These are phyloP conservation scores for Lordiphosa andalusiaca DNA, from an alignment of 2,888 invertebrate species.

Conservation along the genomic window DNA sequence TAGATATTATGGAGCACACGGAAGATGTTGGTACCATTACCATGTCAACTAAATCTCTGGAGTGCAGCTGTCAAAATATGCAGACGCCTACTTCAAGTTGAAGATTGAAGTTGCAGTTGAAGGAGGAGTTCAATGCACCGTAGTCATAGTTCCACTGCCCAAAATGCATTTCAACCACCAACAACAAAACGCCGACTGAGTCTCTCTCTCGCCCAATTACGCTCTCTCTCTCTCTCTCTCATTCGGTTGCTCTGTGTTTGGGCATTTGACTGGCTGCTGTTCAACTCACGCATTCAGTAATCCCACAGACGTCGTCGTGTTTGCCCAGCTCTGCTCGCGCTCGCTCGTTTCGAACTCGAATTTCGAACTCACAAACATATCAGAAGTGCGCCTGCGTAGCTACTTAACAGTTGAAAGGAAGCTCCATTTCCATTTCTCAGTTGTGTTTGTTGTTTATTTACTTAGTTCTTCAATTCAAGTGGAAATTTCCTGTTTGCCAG, in stretches of 20 bases:
- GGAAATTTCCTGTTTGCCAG: slow-evolving; percentile 58
- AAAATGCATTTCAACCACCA: slow-evolving; percentile 23
- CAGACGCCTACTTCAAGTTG: slow-evolving; percentile 45
- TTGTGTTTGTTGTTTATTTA: slow-evolving; percentile 34
- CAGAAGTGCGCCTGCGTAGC: slow-evolving; percentile 43
- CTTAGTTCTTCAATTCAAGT: slow-evolving; percentile 45
- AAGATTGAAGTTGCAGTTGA: background rate
- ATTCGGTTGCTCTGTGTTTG: background rate
- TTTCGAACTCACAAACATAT: slow-evolving; percentile 8
- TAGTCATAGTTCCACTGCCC: slow-evolving; percentile 5
- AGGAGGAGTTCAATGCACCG: slow-evolving; percentile 52
- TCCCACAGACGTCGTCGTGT: slow-evolving; percentile 30
- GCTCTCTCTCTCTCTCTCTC: background rate
- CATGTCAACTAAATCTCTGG: slow-evolving; percentile 32
- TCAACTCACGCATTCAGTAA: slow-evolving; percentile 20
- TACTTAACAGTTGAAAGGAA: slow-evolving; percentile 10
- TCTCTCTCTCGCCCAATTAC: background rate
- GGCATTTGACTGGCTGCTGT: slow-evolving; percentile 12
- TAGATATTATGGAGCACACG: slow-evolving; percentile 32
- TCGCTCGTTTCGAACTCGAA: slow-evolving; percentile 21
- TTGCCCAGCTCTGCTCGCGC: slow-evolving; percentile 11
- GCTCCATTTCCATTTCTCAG: slow-evolving; percentile 17
- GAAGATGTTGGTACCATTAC: slow-evolving; percentile 38
- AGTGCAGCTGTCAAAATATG: slow-evolving; percentile 64
- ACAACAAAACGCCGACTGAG: slow-evolving; percentile 13